Base-by-base conservation (phyloP, 2,797 vertebrate genomes). In the Phataginus tetradactyla region DNA sequence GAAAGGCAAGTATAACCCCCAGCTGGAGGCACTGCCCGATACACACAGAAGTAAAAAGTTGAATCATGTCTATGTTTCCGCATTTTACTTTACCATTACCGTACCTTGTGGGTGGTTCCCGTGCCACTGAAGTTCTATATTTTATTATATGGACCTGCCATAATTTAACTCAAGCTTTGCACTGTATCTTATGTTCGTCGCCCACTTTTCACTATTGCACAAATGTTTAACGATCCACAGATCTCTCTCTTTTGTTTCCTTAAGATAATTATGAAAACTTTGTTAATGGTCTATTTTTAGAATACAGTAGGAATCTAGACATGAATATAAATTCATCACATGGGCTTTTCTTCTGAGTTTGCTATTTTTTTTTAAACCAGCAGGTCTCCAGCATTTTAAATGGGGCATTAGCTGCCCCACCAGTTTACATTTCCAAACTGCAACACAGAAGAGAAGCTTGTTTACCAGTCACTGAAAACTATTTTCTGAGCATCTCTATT, bases 401-500 rank as follows among this genome's bases (percentile, higher is more conserved):
- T 32, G 88, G 12, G 81, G 8, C 0, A 1, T 61, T 86, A 15
- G 27, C 49, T 45, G 45, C 45, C 10, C 0, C 29, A 34, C 23
- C 21, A 53, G 11, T 57, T 55, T 83, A 29, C 63, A 86, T 71
- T 94, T 66, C 68, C 74, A 74, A 86, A 69, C 69, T 79, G 27
- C 15, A 74, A n/a, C n/a, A 14, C 59, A 29, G 10, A 72, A 75
- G 29, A 61, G 39, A 77, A 86, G 37, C 39, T 89, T 93, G 23
- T 88, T 85, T 91, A 71, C 39, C 25, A 84, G 37, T 87, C 21
- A 57, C 34, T 63, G 74, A 74, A 90, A 93, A 64, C 53, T 96
- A 11, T 81, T 93, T 93, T 89, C 61, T 95, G 39, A 86, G 55
- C 32, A 34, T 77, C 75, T 85, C 75, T 83, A 39, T 87, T 94